Conservation (phyloP, 1,140 invertebrate species). For the Grapholita molesta region DNA sequence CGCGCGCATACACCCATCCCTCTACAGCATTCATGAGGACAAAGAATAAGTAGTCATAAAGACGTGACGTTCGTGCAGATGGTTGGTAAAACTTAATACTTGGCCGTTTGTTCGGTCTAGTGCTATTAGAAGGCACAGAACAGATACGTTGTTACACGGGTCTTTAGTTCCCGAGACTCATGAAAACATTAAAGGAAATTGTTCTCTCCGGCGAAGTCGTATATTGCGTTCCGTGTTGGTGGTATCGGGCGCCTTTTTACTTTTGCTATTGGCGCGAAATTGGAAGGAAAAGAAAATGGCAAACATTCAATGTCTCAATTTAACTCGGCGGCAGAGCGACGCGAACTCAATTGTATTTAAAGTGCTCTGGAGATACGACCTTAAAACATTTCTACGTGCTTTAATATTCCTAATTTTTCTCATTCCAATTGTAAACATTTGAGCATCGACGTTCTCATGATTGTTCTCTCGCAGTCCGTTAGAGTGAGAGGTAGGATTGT, state of each 20-base stretch:
- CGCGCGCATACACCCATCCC: constrained; percentile 38
- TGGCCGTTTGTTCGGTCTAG: constrained; percentile 62
- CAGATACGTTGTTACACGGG: constrained; percentile 67
- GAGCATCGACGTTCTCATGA: constrained; percentile 7
- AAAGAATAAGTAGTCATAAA: constrained; percentile 76
- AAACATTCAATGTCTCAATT: constrained; percentile 72
- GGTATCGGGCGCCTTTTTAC: constrained; percentile 62
- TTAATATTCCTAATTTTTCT: constrained; percentile 51
- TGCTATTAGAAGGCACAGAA: constrained; percentile 70
- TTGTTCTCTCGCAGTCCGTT: constrained; percentile 24
- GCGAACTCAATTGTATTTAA: constrained; percentile 54
- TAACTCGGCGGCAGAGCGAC: constrained; percentile 38
- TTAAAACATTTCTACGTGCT: constrained; percentile 49
- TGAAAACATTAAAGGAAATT: constrained; percentile 73
- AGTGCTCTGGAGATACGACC: constrained; percentile 39
- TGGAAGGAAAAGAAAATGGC: constrained; percentile 65
- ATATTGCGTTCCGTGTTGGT: constrained; percentile 62
- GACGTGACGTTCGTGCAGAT: constrained; percentile 75
- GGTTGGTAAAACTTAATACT: constrained; percentile 75
- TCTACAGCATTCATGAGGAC: constrained; percentile 58
- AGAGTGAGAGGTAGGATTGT: constrained; percentile 50
- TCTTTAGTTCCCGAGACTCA: constrained; percentile 69
- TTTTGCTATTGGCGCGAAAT: constrained; percentile 64
- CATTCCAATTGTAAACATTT: constrained; percentile 19
- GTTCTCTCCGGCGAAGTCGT: constrained; percentile 51